Base-by-base conservation (phyloP, 2,797 vertebrate species). In the Smutsia gigantea region DNA sequence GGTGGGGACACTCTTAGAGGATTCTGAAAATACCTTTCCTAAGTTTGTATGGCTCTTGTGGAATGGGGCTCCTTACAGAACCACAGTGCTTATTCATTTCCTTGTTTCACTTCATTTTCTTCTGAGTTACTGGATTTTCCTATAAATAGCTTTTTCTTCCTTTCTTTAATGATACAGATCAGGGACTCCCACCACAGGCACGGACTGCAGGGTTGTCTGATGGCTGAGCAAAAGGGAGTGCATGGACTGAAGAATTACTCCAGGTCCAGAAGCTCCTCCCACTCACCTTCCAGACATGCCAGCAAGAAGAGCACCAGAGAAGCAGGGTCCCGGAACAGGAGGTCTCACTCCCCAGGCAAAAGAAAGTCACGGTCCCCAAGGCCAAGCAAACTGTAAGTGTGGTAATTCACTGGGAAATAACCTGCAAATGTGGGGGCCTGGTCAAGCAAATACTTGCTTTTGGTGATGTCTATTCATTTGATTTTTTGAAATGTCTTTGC, bases 251-350 rank as follows among this genome's bases (percentile, higher is more conserved):
- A 97, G 69, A 90, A 97, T 51, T 93, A 83, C 29, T 98, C 98
- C 69, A 89, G 98, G 81, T 98, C 98, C 61, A 86, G 98, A 63
- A 99, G 99, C 95, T 97, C 90, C 0, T 99, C 99, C 42, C 97
- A 81, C 6, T 99, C 99, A 0, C 99, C 99, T 25, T 98, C 98
- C 49, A 98, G 97, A 84, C 97, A 90, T 17, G 5, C 59, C 2
- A 96, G 95, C 97, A 98, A 17, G 97, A 98, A 87, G 90, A 97
- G 90, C 4, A 21, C 61, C 55, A 93, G 86, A 71, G 95, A 96
- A 0, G 87, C 87, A 1, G 97, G 97, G 4, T 59, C 71, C 12
- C 93, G 95, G 1, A 90, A 83, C 90, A 97, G 97, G 53, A 93
- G 90, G 13, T 97, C 98, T 63, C 94, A n/a, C 25, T 96, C 94